Evolutionary conservation across 1,140 invertebrate genomes (phyloP).

Genomic region (Branchinecta lynchi): DNA sequence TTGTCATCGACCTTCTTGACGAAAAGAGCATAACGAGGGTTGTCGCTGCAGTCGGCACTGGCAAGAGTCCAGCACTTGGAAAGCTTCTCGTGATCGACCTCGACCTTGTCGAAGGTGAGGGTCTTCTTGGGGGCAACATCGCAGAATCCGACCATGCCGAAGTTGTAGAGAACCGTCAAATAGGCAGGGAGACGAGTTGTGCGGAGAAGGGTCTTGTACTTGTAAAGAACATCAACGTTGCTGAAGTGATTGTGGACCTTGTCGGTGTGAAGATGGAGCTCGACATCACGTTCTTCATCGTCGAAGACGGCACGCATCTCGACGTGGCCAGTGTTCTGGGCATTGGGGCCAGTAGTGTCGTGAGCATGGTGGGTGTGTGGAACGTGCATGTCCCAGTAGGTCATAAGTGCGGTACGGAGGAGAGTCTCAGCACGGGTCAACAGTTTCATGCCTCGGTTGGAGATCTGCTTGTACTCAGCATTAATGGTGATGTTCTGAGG

Average conservation of each 20-base stretch:
- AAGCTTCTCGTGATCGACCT: constrained; percentile 17
- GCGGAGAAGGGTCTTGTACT: not conserved
- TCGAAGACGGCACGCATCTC: constrained; percentile 20
- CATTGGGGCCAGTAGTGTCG: constrained; percentile 16
- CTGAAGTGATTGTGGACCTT: constrained; percentile 22
- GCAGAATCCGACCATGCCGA: constrained; percentile 20
- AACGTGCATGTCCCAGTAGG: constrained; percentile 23
- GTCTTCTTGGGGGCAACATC: constrained; percentile 19
- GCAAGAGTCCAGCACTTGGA: constrained; percentile 22
- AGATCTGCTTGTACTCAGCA: constrained; percentile 21
- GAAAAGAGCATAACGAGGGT: constrained; percentile 23
- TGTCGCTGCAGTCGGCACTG: constrained; percentile 20
- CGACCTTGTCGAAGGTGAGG: constrained; percentile 22
- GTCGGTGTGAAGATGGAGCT: constrained; percentile 23
- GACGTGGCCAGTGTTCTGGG: constrained; percentile 16
- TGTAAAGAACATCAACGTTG: constrained; percentile 19
- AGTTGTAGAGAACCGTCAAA: constrained; percentile 14
- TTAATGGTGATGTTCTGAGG: constrained; percentile 21
- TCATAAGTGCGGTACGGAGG: constrained; percentile 21
- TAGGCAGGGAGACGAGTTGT: constrained; percentile 19
- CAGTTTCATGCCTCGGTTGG: constrained; percentile 18
- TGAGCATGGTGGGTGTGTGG: constrained; percentile 14
- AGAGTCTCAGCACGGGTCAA: constrained; percentile 18
- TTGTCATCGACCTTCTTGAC: constrained; percentile 19
- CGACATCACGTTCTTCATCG: constrained; percentile 19